Evolutionary conservation across 2,888 invertebrate species (phyloP), one percentile per base, ranked within the genome.

Genomic region (Mythimna impura): DNA sequence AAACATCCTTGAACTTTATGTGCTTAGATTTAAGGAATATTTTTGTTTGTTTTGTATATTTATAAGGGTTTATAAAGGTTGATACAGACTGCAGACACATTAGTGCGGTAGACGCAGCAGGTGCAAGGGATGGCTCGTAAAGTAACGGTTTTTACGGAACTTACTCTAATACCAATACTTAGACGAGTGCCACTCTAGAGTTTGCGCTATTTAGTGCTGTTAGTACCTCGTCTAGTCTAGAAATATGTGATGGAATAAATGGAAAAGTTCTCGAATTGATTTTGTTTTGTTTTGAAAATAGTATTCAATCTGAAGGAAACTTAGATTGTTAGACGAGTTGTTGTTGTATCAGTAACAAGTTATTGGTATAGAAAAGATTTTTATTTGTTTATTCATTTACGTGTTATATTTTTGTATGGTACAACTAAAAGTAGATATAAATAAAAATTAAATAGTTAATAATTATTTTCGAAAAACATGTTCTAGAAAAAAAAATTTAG

Each of bases 41-140:
- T 67, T 67, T 72, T 52, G 30, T 12, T 10, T 65, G 55, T 50
- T 63, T 79, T 34, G 50, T 30, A 5, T 17, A 34, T 69, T 55
- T 69, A 43, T 12, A 55, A 50, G 7, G 8, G 36, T 71, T 50
- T 43, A 36, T 0, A 30, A 47, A 22, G n/a, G 34, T 8, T 43
- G 55, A 58, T 75, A 62, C 50, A 78, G 80, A 84, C 71, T 67
- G 82, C 80, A 81, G 83, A 82, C 76, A 79, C 82, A 88, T 89
- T 88, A 87, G 71, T 69, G 73, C 14, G 67, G 78, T 72, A 89
- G 89, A 88, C 88, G 80, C 50, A 71, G 70, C 89, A 88, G 89
- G 84, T 89, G 89, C 85, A 81, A 60, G 64, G 62, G 75, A 87
- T 74, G 61, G 76, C 73, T 78, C 73, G 66, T 82, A 84, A 86